phyloP scores from a whole-genome alignment of 1,140 invertebrate species.

The Caenorhabditis brenneri region DNA sequence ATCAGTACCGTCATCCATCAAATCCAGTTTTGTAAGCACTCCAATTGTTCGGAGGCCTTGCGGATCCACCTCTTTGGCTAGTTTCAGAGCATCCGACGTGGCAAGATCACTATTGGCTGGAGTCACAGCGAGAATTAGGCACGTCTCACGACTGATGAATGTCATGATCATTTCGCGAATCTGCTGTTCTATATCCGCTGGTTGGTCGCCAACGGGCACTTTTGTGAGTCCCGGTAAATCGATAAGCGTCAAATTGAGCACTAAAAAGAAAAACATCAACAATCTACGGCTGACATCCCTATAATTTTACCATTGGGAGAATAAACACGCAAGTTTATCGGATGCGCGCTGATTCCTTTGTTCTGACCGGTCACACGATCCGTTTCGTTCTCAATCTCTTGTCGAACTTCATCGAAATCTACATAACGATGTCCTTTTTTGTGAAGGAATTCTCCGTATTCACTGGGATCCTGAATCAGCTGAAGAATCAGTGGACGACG shows the following conservation, averaged over 20 bases:
- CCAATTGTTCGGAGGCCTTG: conserved; percentile 94
- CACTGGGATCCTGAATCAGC: conserved; percentile 81
- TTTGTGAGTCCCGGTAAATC: conserved; percentile 93
- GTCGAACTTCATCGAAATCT: conserved; percentile 92
- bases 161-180: conserved; percentile 80
- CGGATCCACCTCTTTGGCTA: conserved; percentile 87
- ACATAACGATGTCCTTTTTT: conserved; percentile 95
- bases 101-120: conserved; percentile 94
- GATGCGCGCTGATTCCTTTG: conserved; percentile 96
- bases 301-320: conserved; percentile 87
- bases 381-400: conserved; percentile 96
- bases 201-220: conserved; percentile 93
- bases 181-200: conserved; percentile 87
- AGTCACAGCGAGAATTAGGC: conserved; percentile 91
- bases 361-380: conserved; percentile 94
- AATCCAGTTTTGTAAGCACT: conserved; percentile 97
- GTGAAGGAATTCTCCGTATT: conserved; percentile 97
- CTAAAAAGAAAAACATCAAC: conserved; percentile 76
- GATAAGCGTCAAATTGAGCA: conserved; percentile 91
- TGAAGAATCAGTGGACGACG: conserved; percentile 93
- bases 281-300: not conserved
- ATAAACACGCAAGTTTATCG: conserved; percentile 96
- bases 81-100: conserved; percentile 91
- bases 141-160: conserved; percentile 89
- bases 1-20: conserved; percentile 99